Evolutionary conservation across 2,797 vertebrate species (phyloP).

Genomic region (Sebastes iracundus): DNA sequence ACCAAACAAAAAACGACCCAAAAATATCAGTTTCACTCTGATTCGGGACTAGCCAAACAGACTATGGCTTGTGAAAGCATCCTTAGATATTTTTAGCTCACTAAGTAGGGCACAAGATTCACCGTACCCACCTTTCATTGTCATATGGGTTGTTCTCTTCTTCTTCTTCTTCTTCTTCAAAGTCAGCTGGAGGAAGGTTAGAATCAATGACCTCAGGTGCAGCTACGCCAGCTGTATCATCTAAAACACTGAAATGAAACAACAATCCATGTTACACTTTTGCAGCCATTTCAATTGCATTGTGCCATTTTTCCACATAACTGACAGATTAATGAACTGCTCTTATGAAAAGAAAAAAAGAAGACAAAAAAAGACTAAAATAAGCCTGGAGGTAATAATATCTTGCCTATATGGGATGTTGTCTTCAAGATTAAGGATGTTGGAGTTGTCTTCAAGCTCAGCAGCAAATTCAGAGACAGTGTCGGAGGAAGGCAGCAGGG

Average conservation of each 20-base stretch:
- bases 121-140: conserved; percentile 37
- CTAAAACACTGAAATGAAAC: conserved; percentile 43
- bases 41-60: no score
- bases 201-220: conserved; percentile 35
- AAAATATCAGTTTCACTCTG: no score
- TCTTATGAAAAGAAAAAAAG: background rate
- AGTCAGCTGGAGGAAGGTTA: conserved; percentile 57
- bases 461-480: background rate
- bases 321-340: background rate
- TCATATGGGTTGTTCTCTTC: conserved; percentile 66
- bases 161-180: conserved; percentile 60
- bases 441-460: conserved; percentile 30
- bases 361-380: background rate
- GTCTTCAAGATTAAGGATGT: conserved; percentile 21
- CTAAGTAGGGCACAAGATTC: background rate
- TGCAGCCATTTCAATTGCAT: background rate
- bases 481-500: conserved; percentile 17
- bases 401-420: conserved; percentile 44
- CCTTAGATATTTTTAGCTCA: background rate
- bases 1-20: no score
- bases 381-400: background rate
- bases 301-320: background rate
- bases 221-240: conserved; percentile 24
- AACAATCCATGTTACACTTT: background rate
- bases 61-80: no score